A percentile compares a stretch with the other conserved stretches of the same genome.
Conservation (phyloP, 1,140 invertebrate species). For the Drosophila ogumai region DNA sequence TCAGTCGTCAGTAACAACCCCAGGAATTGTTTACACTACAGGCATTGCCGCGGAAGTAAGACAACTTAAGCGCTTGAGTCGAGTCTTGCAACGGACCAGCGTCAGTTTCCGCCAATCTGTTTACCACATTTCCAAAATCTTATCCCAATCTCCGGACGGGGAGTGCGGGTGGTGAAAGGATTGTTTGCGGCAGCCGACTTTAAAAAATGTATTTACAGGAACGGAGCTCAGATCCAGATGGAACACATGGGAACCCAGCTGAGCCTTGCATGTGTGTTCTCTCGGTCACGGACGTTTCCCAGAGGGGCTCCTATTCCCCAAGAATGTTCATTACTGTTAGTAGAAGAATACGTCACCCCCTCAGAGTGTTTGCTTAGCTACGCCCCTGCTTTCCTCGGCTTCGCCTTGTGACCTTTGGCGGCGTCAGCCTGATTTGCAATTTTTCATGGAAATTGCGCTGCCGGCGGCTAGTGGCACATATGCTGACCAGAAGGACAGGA, state of each 20-base stretch:
- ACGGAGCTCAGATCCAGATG: constrained; percentile 12
- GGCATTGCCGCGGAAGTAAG: constrained; percentile 11
- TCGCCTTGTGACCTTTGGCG: constrained; percentile 55
- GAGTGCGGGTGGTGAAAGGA: constrained; percentile 40
- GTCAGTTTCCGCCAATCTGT: constrained; percentile 15
- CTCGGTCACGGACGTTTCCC: not conserved
- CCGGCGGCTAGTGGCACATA: constrained; percentile 59
- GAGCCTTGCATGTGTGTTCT: not conserved
- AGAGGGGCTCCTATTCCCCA: not conserved
- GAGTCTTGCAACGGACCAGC: not conserved
- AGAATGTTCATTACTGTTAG: too few relatives aligned
- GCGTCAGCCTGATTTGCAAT: constrained; percentile 73
- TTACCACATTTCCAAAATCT: constrained; percentile 25
- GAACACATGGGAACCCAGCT: constrained; percentile 19
- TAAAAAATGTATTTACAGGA: constrained; percentile 16
- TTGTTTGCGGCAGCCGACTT: constrained; percentile 6
- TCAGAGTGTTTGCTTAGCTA: not conserved
- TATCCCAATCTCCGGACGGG: constrained; percentile 4
- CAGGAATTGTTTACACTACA: constrained; percentile 12
- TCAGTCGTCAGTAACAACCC: not conserved
- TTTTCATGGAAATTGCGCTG: constrained; percentile 76
- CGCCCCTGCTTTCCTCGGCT: constrained; percentile 3
- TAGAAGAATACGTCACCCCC: not conserved
- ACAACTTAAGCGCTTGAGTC: not conserved
- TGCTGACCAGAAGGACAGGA: constrained; percentile 69